phyloP scores from a whole-genome alignment of 2,113 vertebrate genomes.

The Pycnonotus jocosus region DNA sequence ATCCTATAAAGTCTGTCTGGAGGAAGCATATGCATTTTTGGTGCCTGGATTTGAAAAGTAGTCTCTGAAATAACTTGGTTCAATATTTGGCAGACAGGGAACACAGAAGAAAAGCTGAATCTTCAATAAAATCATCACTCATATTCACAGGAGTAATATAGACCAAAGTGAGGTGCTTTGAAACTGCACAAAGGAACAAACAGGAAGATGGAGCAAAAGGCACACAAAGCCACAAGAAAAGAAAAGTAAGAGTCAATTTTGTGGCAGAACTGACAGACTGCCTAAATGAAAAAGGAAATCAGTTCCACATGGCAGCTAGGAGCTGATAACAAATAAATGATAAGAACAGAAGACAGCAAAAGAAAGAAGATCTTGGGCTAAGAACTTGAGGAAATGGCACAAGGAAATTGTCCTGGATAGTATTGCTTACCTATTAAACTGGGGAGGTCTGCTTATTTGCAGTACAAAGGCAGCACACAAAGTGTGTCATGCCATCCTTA shows the following conservation, averaged over 20 bases:
- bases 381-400: not conserved
- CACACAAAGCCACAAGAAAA: not conserved
- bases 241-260: not conserved
- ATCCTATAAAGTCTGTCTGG: not conserved
- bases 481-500: not conserved
- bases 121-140: not conserved
- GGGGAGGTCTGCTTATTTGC: not conserved
- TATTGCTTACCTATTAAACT: not conserved
- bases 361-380: not conserved
- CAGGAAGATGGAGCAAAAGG: not conserved
- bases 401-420: not conserved
- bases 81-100: not conserved
- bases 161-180: not conserved
- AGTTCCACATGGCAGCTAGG: not conserved
- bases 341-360: not conserved
- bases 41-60: not conserved
- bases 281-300: not conserved
- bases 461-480: not conserved
- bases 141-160: not conserved
- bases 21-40: not conserved
- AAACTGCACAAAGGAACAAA: not conserved
- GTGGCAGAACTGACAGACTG: not conserved
- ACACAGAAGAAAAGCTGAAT: constrained; percentile 22
- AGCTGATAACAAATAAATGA: not conserved
- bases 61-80: constrained; percentile 10